phyloP scores from a whole-genome alignment of 2,797 vertebrate genomes.

The Tokudaia tokunoshimensis region DNA sequence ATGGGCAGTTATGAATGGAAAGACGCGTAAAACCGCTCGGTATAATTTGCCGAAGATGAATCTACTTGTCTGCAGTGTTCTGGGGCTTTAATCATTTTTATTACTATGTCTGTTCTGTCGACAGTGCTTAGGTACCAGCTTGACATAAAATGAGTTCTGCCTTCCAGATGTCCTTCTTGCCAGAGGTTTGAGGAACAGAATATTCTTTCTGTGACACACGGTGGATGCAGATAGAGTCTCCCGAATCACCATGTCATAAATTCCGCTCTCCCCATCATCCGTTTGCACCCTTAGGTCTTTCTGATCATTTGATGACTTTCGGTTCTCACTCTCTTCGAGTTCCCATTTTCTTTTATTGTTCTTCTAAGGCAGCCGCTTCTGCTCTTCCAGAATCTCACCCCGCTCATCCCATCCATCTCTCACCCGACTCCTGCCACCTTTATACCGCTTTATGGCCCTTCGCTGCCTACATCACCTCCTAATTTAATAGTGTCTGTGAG shows the following conservation, averaged over 20 bases:
- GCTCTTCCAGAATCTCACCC: constrained; percentile 54
- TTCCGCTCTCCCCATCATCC: constrained; percentile 67
- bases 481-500: constrained; percentile 74
- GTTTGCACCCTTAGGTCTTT: constrained; percentile 77
- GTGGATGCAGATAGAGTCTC: constrained; percentile 50
- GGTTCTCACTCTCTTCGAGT: constrained; percentile 72
- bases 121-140: constrained; percentile 62
- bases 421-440: constrained; percentile 15
- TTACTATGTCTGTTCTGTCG: constrained; percentile 71
- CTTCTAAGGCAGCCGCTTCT: constrained; percentile 56
- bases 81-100: constrained; percentile 80
- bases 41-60: constrained; percentile 77
- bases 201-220: constrained; percentile 54
- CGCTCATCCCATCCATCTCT: constrained; percentile 25
- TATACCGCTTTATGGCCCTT: constrained; percentile 45
- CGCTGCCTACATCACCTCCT: constrained; percentile 54
- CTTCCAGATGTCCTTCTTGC: constrained; percentile 75
- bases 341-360: constrained; percentile 70
- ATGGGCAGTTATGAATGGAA: constrained; percentile 68
- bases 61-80: constrained; percentile 72
- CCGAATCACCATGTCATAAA: constrained; percentile 59
- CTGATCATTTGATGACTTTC: constrained; percentile 80
- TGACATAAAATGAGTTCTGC: constrained; percentile 75
- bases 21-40: constrained; percentile 57
- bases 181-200: constrained; percentile 51